Evolutionary conservation across 2,113 vertebrate genomes (phyloP).

Genomic region (Ophiodon elongatus): DNA sequence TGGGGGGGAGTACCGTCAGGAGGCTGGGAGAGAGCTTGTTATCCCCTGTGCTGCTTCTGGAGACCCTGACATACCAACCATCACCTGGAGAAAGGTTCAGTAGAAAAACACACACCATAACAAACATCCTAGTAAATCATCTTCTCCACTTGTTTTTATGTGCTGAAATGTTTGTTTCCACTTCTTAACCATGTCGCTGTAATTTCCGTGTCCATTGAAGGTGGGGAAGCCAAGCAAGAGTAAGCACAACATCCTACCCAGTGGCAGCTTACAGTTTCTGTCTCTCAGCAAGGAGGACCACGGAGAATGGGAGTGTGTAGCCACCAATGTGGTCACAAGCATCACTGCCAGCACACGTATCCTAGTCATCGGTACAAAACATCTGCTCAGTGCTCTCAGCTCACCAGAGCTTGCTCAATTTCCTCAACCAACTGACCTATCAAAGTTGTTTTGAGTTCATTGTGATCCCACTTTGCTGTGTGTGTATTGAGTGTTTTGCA

Average conservation of each 20-base stretch:
- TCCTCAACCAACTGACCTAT: constrained; percentile 17
- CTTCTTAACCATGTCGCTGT: constrained; percentile 20
- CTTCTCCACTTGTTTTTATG: not conserved
- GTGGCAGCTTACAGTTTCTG: constrained; percentile 96
- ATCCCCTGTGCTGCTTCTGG: constrained; percentile 98
- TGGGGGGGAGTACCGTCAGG: constrained; percentile 99
- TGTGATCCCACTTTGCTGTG: constrained; percentile 12
- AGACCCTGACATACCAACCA: constrained; percentile 95
- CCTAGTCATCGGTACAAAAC: constrained; percentile 92
- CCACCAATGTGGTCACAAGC: constrained; percentile 98
- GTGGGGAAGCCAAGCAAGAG: constrained; percentile 99
- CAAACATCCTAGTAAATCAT: not conserved
- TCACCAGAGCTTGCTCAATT: not conserved
- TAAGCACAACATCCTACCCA: constrained; percentile 96
- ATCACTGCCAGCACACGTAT: constrained; percentile 99
- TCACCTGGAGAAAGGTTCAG: constrained; percentile 97
- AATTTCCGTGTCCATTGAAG: constrained; percentile 80
- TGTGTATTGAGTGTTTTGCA: constrained; percentile 31
- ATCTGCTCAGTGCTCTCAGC: constrained; percentile 36
- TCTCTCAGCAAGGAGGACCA: constrained; percentile 99
- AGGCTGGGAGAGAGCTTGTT: constrained; percentile 97
- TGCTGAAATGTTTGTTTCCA: not conserved
- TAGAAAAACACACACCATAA: not conserved
- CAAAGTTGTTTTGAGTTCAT: constrained; percentile 27
- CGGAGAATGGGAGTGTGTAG: constrained; percentile 98